Percentiles rank a stretch among this genome's conserved stretches.
phyloP scores from a whole-genome alignment of 1,140 invertebrate species.

The Drosophila tsacasi region DNA sequence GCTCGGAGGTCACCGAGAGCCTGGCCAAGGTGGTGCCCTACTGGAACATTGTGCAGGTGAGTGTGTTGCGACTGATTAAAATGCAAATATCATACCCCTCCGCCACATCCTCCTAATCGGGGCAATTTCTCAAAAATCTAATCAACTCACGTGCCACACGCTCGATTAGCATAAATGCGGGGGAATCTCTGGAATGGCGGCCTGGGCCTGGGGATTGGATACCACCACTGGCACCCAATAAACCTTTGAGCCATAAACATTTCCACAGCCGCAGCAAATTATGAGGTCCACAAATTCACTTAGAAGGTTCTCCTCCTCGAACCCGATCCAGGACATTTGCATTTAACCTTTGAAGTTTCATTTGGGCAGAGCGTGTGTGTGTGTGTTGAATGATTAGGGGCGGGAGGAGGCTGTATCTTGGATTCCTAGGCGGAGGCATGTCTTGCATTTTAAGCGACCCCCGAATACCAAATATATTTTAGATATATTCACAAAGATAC shows the following conservation, averaged over 20 bases:
- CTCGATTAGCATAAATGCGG: constrained; percentile 75
- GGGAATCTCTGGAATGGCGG: background rate
- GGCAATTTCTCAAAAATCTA: constrained; percentile 80
- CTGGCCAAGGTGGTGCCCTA: constrained; percentile 95
- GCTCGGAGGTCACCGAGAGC: constrained; percentile 95
- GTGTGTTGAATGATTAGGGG: constrained; percentile 54
- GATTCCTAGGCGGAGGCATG: constrained; percentile 33
- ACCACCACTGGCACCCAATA: constrained; percentile 51
- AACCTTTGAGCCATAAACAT: constrained; percentile 73
- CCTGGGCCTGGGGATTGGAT: background rate
- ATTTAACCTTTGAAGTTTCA: constrained; percentile 77
- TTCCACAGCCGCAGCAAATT: constrained; percentile 71
- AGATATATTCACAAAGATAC: background rate
- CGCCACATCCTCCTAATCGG: constrained; percentile 19
- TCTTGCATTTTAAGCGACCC: constrained; percentile 43
- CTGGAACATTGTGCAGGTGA: constrained; percentile 96
- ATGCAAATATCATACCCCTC: constrained; percentile 42
- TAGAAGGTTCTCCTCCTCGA: constrained; percentile 14
- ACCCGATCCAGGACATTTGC: constrained; percentile 39
- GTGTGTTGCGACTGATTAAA: constrained; percentile 55
- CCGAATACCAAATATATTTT: background rate
- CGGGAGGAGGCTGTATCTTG: background rate
- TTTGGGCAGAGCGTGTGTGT: constrained; percentile 31
- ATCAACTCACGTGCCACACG: constrained; percentile 75
- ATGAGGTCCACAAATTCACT: constrained; percentile 69